Conservation (phyloP, 2,113 vertebrate genomes). For the Gallinago media region DNA sequence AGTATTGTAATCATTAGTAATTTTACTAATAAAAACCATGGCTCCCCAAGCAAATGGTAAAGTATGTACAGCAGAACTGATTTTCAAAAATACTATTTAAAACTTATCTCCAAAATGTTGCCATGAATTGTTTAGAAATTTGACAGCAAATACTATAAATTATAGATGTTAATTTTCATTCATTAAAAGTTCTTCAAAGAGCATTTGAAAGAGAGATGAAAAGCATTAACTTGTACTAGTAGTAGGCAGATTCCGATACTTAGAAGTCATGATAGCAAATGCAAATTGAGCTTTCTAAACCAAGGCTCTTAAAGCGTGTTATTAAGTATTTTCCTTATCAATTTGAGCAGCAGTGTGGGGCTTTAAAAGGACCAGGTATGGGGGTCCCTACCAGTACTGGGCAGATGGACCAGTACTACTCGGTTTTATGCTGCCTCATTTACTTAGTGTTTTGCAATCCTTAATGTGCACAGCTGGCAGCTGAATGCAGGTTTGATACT, state of each 20-base stretch:
- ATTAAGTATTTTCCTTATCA: conserved; percentile 75
- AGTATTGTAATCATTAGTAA: conserved; percentile 73
- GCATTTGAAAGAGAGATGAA: conserved; percentile 73
- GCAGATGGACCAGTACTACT: conserved; percentile 88
- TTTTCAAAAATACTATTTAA: conserved; percentile 63
- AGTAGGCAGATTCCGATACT: conserved; percentile 69
- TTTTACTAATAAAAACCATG: conserved; percentile 47
- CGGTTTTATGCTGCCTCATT: conserved; percentile 86
- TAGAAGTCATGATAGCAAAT: conserved; percentile 79
- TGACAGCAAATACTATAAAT: conserved; percentile 70
- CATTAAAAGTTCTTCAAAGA: conserved; percentile 77
- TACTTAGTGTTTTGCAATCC: conserved; percentile 87
- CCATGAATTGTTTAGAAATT: conserved; percentile 73
- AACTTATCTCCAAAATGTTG: conserved; percentile 65
- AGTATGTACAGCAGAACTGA: conserved; percentile 24
- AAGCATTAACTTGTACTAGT: conserved; percentile 72
- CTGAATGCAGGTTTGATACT: conserved; percentile 90
- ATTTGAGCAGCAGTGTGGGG: conserved; percentile 70
- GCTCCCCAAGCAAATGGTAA: conserved; percentile 42
- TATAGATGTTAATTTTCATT: conserved; percentile 74
- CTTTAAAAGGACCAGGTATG: conserved; percentile 83
- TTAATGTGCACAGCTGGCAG: conserved; percentile 91
- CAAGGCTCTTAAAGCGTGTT: conserved; percentile 70
- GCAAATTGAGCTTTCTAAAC: conserved; percentile 73
- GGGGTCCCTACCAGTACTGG: conserved; percentile 81